Evolutionary conservation across 2,888 invertebrate genomes (phyloP), one percentile per base, ranked within the genome.

Genomic region (Campaea margaritaria): DNA sequence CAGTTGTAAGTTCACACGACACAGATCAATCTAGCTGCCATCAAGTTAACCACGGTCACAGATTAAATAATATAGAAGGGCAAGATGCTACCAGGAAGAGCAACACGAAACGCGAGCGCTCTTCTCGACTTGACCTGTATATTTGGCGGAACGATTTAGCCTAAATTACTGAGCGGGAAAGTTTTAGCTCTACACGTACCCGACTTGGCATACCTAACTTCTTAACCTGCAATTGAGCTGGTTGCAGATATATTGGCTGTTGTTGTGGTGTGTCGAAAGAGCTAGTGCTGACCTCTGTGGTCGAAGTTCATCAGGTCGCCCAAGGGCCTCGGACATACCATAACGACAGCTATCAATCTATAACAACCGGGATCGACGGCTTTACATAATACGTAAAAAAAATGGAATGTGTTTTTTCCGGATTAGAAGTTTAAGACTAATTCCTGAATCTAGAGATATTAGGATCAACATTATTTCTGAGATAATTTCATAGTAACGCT

Each of bases 61-160:
- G 50, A 41, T 21, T 45, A 46, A 46, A 50, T 34, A 12, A 36
- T 14, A 11, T 27, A n/a, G 21, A 21, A 21, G 21, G 5, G 21
- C 21, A 21, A 21, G 21, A 21, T 21, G 21, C 3, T 21, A 21
- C 21, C 21, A 21, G 45, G 46, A 46, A 41, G 45, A 39, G n/a
- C 34, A n/a, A 31, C 39, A 9, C 13, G 8, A 7, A 27, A 58
- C 51, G 13, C 58, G 58, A 11, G 51, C 47, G 51, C 46, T 58
- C 47, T 36, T 51, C 36, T 16, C 28, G 51, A 36, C 34, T 51
- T 58, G 34, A 27, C 51, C 58, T 36, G 46, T 52, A 38, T 58
- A 52, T 57, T 50, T 46, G 41, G 41, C 27, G 38, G 11, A 45
- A 42, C 15, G 15, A n/a, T 42, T 12, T 36, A 42, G 10, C 28